Percentiles rank a stretch among this genome's conserved stretches.
These are phyloP conservation scores for Camelus dromedarius DNA, from an alignment of 2,113 vertebrate species.

Conservation along the genomic window DNA sequence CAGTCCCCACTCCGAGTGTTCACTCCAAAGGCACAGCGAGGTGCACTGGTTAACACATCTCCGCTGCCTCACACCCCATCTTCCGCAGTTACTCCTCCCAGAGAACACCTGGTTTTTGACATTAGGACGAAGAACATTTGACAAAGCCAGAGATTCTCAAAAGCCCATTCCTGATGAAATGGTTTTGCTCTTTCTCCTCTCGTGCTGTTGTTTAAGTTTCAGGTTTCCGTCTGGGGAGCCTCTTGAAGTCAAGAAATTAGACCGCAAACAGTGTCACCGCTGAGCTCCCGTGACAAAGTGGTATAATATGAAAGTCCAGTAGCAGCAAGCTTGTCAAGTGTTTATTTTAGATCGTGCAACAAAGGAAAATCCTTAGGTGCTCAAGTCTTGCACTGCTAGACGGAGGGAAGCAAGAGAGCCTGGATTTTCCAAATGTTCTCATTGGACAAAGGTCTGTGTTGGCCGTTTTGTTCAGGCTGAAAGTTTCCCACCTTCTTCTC, in stretches of 20 bases:
- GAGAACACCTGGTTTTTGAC: neutral
- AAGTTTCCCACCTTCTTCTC: neutral
- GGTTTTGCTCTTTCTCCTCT: conserved; percentile 52
- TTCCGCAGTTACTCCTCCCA: neutral
- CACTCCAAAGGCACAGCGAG: neutral
- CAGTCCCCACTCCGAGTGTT: neutral
- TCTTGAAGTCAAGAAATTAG: conserved; percentile 84
- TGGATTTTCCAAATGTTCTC: neutral
- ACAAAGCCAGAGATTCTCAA: conserved; percentile 18
- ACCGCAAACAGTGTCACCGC: conserved; percentile 73
- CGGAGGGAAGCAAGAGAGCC: neutral
- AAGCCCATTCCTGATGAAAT: conserved; percentile 56
- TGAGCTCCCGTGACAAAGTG: conserved; percentile 79
- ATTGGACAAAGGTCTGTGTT: neutral
- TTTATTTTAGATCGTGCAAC: conserved; percentile 84
- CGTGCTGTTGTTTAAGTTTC: conserved; percentile 73
- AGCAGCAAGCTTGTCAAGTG: conserved; percentile 82
- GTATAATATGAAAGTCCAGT: conserved; percentile 81
- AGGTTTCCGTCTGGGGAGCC: conserved; percentile 82
- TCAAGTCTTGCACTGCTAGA: conserved; percentile 49
- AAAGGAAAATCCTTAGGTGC: conserved; percentile 77
- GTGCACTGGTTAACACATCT: neutral
- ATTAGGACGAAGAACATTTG: conserved; percentile 39
- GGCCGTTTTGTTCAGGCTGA: neutral
- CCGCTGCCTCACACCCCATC: fast-evolving